phyloP scores from a whole-genome alignment of 2,888 invertebrate genomes.

The Campoplex nolae region DNA sequence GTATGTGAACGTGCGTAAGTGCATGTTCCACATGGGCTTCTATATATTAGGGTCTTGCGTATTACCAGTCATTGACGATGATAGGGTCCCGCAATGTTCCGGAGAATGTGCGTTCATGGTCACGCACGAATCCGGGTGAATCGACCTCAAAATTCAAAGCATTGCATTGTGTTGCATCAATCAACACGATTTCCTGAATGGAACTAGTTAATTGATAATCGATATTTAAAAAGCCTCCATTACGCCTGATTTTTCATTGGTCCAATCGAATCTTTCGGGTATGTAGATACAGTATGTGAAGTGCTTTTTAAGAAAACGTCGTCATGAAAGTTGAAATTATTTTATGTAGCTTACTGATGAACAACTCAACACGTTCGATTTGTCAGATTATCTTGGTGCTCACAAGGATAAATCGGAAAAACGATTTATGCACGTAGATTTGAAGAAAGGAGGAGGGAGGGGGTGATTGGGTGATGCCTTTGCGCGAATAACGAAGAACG shows the following conservation, averaged over 20 bases:
- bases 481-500: not conserved
- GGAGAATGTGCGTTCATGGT: constrained; percentile 79
- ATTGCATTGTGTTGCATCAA: constrained; percentile 23
- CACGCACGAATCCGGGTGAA: constrained; percentile 74
- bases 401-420: not conserved
- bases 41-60: constrained; percentile 73
- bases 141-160: constrained; percentile 43
- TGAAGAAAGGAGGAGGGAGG: no score
- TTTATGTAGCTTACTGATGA: not conserved
- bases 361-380: not conserved
- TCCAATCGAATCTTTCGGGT: not conserved
- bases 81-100: constrained; percentile 77
- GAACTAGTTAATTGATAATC: not conserved
- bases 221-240: not conserved
- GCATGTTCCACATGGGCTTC: not conserved
- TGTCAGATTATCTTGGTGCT: not conserved
- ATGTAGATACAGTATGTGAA: not conserved
- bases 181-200: not conserved
- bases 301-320: not conserved
- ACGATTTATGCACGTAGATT: not conserved
- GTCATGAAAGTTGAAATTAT: not conserved
- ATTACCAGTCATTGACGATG: constrained; percentile 82
- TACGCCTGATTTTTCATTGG: not conserved
- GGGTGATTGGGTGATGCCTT: no score
- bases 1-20: not conserved